Evolutionary conservation across 2,797 vertebrate species (phyloP), one percentile per base, ranked within the genome.

Genomic region (Menidia menidia): DNA sequence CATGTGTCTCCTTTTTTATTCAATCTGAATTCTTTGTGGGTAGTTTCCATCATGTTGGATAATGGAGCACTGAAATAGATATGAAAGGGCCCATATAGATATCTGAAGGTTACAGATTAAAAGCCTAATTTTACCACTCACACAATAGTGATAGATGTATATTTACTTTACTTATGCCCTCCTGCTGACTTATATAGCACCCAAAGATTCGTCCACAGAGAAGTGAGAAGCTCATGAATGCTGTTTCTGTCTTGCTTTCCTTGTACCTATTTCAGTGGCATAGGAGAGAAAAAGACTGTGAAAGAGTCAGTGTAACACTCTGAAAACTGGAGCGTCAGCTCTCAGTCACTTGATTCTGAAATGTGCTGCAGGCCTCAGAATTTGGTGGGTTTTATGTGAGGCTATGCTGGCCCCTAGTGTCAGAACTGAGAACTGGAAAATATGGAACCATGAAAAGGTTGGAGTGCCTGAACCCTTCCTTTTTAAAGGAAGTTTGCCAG

Each of bases 321-420:
- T 41, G 45, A 54, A 6, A 62, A 63, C 0, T 47, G 13, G 5
- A 41, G 10, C 1, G 3, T 10, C 42, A 45, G 2, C 30, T 9
- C 32, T 18, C 11, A 50, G 47, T 13, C 0, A 3, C 33, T 56
- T 62, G 8, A 10, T 15, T 13, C 14, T 45, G 4, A 45, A 4
- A 45, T 0, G 11, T 58, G 57, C 13, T 42, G 39, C 42, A 68
- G 18, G 19, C 14, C 3, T 12, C 0, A 60, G 47, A 25, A 2
- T 2, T 32, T 19, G 6, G 31, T 6, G 12, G 51, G 3, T 48
- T 43, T 82, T 72, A 67, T 0, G 6, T 57, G 31, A 64, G 77
- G 3, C 65, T 74, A 83, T 87, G 71, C 79, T 89, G 76, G 86
- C 33, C 87, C 60, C 90, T 86, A 58, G 77, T 85, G 90, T 55